phyloP scores from a whole-genome alignment of 2,888 invertebrate genomes.

The Endotricha flammealis region DNA sequence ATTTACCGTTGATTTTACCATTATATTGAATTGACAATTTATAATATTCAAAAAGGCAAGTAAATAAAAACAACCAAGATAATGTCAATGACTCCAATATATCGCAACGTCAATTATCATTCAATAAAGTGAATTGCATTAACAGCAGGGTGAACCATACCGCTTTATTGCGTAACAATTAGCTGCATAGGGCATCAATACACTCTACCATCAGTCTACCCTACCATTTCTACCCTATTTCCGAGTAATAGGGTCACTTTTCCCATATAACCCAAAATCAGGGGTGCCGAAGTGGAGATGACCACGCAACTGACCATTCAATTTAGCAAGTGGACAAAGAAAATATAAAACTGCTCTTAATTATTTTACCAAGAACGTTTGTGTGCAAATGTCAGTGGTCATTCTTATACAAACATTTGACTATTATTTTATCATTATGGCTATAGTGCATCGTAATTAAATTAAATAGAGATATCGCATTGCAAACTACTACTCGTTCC shows the following conservation, averaged over 20 bases:
- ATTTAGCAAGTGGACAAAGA: constrained; percentile 44
- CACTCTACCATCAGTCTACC: neutral
- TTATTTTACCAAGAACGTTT: constrained; percentile 5
- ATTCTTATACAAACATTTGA: constrained; percentile 2
- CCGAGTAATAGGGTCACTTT: constrained; percentile 25
- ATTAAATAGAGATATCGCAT: too few species aligned
- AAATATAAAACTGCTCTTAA: constrained; percentile 29
- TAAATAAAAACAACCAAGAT: too few species aligned
- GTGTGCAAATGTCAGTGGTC: constrained; percentile 14
- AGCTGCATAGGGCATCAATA: constrained; percentile 21
- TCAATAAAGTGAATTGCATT: constrained; percentile 48
- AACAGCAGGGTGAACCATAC: constrained; percentile 47
- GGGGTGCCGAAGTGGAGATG: constrained; percentile 13
- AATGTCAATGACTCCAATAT: neutral
- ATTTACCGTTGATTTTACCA: too few species aligned
- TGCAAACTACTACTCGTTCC: too few species aligned
- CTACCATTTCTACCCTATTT: constrained; percentile 17
- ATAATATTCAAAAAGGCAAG: too few species aligned
- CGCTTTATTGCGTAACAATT: constrained; percentile 66
- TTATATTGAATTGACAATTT: too few species aligned
- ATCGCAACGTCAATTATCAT: constrained; percentile 32
- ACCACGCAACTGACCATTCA: constrained; percentile 45
- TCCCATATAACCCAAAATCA: constrained; percentile 2
- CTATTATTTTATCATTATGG: too few species aligned
- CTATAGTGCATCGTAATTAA: too few species aligned